Base-by-base conservation (phyloP, 2,113 vertebrate genomes). In the Micronycteris hirsuta region DNA sequence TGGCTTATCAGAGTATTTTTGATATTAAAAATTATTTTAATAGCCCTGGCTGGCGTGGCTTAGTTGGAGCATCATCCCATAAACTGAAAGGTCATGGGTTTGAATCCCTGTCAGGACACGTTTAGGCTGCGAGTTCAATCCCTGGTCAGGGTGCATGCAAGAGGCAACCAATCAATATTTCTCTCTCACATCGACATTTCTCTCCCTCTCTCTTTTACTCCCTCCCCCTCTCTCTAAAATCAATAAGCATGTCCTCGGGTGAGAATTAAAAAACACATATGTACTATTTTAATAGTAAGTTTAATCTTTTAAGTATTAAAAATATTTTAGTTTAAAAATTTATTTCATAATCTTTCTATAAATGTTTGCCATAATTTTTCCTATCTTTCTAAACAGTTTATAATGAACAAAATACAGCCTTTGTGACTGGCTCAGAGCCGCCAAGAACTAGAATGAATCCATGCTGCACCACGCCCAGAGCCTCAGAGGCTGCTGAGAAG, bases 221-320 rank as follows among this genome's bases (percentile, higher is more conserved):
- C 28, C 28, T 63, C 31, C 28, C 61, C 28, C 61, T 61, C 61
- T 63, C 61, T 63, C 61, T 31, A 63, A 63, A 63, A 28, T 63
- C 61, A 63, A 15, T 63, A 63, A 31, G 61, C 61, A 31, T 63
- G 61, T 63, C 12, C 61, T 63, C 5, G 11, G 28, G 11, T 63
- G 28, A 31, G 61, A 31, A 63, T 63, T 63, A 31, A 63, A 63
- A 63, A 14, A 28, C 31, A 63, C 26, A 63, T 63, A 63, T 31
- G 31, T 31, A 63, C 54, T 80, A 54, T 43, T 49, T 89, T 86
- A 83, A 89, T 85, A 92, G 19, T 56, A 93, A 83, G 38, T 73
- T 87, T 89, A 86, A 78, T 90, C 26, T 52, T 95, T 76, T 58
- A 92, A 85, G 45, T 71, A 95, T 58, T 83, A 71, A 92, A 92